Evolutionary conservation across 1,140 invertebrate species (phyloP), one percentile per base, ranked within the genome.

Genomic region (Papilio glaucus): DNA sequence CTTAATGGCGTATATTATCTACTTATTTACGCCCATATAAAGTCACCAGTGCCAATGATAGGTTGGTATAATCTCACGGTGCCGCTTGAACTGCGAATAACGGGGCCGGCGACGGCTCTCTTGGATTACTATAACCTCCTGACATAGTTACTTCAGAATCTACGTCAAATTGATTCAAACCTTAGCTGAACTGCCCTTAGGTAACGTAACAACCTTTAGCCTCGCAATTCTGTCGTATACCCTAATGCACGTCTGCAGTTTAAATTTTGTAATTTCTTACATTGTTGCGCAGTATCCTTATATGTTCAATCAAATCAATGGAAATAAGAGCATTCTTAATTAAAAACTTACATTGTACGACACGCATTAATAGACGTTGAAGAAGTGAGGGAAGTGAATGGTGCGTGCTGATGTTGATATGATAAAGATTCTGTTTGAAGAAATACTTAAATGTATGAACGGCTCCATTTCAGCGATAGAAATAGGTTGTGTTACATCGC

Each of bases 101-200:
- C 87, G 87, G 88, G 76, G 72, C 63, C 72, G 41, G 38, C 39
- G 72, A 68, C 70, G 62, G 33, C 72, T 78, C 79, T 78, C 82
- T 84, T 77, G 78, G 79, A 82, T 88, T 83, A 87, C 83, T 84
- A 82, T 89, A 89, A 90, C 88, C 89, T 85, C 82, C 74, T 91
- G 85, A 87, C 88, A 89, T 80, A 89, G 80, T 87, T 90, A 75
- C 77, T 83, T 73, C 74, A 76, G 78, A 84, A 81, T 82, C 82
- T 82, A 74, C 71, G 71, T 72, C 74, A 88, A 90, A 88, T 89
- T 89, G 86, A 88, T 87, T 88, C 82, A 74, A 65, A 67, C 69
- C 70, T 69, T 75, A 75, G 41, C 68, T 69, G 45, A 53, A 71
- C 49, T 71, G 77, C 72, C 79, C 74, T 77, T 62, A 74, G 70